Percentiles rank a stretch among this genome's conserved stretches.
Evolutionary conservation across 2,113 vertebrate genomes (phyloP).

Genomic region (Orcinus orca): DNA sequence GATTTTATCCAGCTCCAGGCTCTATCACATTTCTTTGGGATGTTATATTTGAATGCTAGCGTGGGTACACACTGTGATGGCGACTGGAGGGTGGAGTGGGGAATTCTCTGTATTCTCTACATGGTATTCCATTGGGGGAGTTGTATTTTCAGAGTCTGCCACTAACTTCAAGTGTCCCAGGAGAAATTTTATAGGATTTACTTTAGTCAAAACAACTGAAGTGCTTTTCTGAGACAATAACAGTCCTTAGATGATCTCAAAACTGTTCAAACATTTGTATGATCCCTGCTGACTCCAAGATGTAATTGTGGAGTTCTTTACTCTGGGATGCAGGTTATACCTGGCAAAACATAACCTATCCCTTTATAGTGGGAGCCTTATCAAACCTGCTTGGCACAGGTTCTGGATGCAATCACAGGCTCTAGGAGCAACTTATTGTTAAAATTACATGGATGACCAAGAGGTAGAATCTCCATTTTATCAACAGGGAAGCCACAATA

Average conservation of each 20-base stretch:
- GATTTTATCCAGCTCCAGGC: not conserved
- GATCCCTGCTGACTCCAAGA: not conserved
- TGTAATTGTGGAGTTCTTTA: not conserved
- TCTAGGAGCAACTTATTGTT: not conserved
- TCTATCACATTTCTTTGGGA: not conserved
- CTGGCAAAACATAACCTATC: not conserved
- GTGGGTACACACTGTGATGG: not conserved
- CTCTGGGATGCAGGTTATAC: not conserved
- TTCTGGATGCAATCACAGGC: not conserved
- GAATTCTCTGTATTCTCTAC: not conserved
- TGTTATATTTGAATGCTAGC: not conserved
- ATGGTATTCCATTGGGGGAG: accelerated
- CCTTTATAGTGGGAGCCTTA: not conserved
- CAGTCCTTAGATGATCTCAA: not conserved
- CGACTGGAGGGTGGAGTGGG: too few species aligned
- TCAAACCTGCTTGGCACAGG: not conserved
- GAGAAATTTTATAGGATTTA: not conserved
- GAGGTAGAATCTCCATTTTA: not conserved
- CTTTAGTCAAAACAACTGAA: not conserved
- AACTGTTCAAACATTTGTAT: not conserved
- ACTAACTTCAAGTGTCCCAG: not conserved
- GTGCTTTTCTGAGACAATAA: not conserved
- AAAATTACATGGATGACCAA: not conserved
- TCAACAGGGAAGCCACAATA: not conserved
- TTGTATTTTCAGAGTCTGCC: not conserved